Percentiles rank a stretch among this genome's conserved stretches.
Evolutionary conservation across 2,113 vertebrate species (phyloP).

Genomic region (Oncorhynchus nerka): DNA sequence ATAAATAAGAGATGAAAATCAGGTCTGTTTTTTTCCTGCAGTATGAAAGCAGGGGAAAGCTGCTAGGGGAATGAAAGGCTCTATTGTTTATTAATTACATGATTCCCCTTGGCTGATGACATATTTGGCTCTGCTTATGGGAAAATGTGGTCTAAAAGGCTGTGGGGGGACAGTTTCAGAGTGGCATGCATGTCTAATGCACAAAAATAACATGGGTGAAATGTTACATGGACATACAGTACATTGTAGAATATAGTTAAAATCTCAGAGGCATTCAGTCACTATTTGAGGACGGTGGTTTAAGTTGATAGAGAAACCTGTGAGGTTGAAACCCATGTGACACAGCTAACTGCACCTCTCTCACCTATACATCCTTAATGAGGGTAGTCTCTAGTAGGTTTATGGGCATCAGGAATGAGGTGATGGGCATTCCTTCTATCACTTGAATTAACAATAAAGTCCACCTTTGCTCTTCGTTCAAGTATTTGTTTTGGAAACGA

Average conservation of each 20-base stretch:
- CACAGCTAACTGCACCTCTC: too few relatives aligned
- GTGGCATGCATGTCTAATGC: background rate
- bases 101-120: conserved; percentile 49
- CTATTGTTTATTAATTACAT: conserved; percentile 58
- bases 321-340: background rate
- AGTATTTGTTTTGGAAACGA: background rate
- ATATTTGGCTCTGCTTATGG: conserved; percentile 51
- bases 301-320: background rate
- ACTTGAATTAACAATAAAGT: background rate
- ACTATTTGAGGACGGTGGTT: too few relatives aligned
- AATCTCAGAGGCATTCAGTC: too few relatives aligned
- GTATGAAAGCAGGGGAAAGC: background rate
- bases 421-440: background rate
- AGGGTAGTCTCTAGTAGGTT: background rate
- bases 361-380: too few relatives aligned
- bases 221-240: too few relatives aligned
- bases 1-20: background rate
- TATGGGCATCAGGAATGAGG: background rate
- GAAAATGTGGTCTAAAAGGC: conserved; percentile 17
- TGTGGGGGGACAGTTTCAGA: conserved; percentile 5
- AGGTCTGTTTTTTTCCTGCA: background rate
- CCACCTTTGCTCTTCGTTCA: conserved; percentile 12
- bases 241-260: too few relatives aligned
- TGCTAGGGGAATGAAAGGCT: conserved; percentile 27
- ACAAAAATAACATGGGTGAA: background rate